Evolutionary conservation across 2,797 vertebrate species (phyloP), one percentile per base, ranked within the genome.

Genomic region (Danionella dracula): DNA sequence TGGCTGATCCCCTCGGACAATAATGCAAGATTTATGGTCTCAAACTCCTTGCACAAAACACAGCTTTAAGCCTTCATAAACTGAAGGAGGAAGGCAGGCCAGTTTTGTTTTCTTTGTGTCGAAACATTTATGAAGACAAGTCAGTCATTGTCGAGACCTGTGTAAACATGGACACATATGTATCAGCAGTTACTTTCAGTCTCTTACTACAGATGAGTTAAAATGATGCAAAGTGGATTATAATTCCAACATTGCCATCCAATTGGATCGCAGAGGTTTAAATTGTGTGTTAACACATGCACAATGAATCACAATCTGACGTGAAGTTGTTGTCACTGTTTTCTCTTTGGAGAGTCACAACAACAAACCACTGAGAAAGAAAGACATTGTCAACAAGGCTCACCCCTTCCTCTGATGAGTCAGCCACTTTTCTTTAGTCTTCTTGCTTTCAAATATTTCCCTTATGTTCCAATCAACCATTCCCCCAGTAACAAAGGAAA

Each of bases 401-500:
- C 41, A 57, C 75, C 64, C 12, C 59, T 70, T 70, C 57, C 37
- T 45, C 8, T 46, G 8, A 8, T 17, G 48, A 37, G 49, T 54
- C 64, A 53, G 19, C 67, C 70, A 65, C 66, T 67, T 74, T 59
- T 55, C 38, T 54, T 13, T 58, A 21, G 41, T 45, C 42, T 48
- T 64, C 57, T 59, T 54, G 40, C 51, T 50, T 63, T 57, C 34
- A 60, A 68, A 35, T 55, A 70, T 66, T 56, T 42, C 57, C 71
- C 67, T 72, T 54, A 66, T 60, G 71, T 64, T 78, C 73, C 57
- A 54, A 77, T 78, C 77, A 78, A 61, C 73, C 76, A 57, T 71
- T 55, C 71, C 58, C 71, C 73, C 68, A 60, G 72, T 71, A 73
- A 78, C 76, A 81, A 76, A 87, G 82, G 82, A 86, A 83, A 16